phyloP scores from a whole-genome alignment of 2,113 vertebrate genomes.

The Mus pahari region DNA sequence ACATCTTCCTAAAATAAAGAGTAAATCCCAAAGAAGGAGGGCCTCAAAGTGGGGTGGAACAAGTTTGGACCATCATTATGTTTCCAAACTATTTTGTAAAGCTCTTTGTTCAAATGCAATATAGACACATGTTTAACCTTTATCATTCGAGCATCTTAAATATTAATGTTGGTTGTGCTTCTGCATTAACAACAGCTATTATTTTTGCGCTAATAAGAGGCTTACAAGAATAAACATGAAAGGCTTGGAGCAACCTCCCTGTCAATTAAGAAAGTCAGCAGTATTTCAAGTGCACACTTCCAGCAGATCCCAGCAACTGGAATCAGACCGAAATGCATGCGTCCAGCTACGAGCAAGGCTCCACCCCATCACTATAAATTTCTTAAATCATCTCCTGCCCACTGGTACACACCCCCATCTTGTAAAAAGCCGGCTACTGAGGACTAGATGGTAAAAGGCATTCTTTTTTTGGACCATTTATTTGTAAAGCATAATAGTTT shows the following conservation, averaged over 20 bases:
- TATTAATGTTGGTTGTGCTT: constrained; percentile 86
- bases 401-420: not conserved
- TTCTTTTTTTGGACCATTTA: constrained; percentile 79
- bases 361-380: constrained; percentile 68
- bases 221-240: constrained; percentile 88
- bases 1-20: constrained; percentile 67
- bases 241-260: constrained; percentile 84
- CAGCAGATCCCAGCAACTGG: constrained; percentile 79
- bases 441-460: constrained; percentile 69
- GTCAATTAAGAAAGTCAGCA: constrained; percentile 86
- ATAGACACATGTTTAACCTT: constrained; percentile 86
- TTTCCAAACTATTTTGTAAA: constrained; percentile 82
- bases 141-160: constrained; percentile 85
- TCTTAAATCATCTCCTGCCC: constrained; percentile 43
- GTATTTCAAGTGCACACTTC: constrained; percentile 80
- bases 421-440: constrained; percentile 68
- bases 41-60: constrained; percentile 15
- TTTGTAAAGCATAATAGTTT: constrained; percentile 79
- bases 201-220: constrained; percentile 88
- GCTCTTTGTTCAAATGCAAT: constrained; percentile 85
- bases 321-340: constrained; percentile 71
- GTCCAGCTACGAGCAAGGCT: constrained; percentile 70
- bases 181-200: constrained; percentile 87
- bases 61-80: constrained; percentile 71
- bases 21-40: constrained; percentile 69